phyloP scores from a whole-genome alignment of 2,113 vertebrate genomes.

The Hymenochirus boettgeri region DNA sequence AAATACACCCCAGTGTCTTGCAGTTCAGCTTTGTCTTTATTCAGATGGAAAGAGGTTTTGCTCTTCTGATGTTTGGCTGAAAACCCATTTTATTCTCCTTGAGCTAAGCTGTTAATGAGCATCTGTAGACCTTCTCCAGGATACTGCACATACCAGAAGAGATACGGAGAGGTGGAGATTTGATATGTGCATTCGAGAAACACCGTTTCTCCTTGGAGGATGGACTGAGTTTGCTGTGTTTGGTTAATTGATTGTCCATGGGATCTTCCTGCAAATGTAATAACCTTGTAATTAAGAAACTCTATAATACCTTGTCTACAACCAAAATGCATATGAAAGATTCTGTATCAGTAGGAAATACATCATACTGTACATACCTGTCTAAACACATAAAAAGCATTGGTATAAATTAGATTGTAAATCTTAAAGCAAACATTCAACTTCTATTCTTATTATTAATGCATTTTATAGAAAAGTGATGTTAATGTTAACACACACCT shows the following conservation, averaged over 20 bases:
- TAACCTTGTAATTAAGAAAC: too few species aligned
- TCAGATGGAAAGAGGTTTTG: neutral
- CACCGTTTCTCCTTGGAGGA: neutral
- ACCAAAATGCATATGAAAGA: too few species aligned
- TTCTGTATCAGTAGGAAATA: too few species aligned
- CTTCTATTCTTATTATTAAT: too few species aligned
- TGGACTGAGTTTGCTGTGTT: neutral
- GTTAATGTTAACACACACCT: too few species aligned
- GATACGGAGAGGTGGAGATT: neutral
- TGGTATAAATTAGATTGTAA: too few species aligned
- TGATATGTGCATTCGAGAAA: constrained; percentile 18
- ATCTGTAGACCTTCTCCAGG: neutral
- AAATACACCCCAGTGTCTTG: constrained; percentile 33
- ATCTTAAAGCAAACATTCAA: too few species aligned
- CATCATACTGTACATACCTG: too few species aligned
- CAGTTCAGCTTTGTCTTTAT: constrained; percentile 4
- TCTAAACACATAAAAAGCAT: too few species aligned
- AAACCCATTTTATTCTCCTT: neutral
- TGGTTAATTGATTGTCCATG: constrained; percentile 21
- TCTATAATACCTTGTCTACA: too few species aligned
- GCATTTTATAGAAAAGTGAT: too few species aligned
- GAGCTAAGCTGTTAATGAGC: neutral
- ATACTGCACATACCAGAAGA: constrained; percentile 1
- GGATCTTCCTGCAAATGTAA: constrained; percentile 7
- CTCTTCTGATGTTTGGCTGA: neutral